Evolutionary conservation across 2,888 invertebrate species (phyloP), one percentile per base, ranked within the genome.

Genomic region (Drosophila cracens): DNA sequence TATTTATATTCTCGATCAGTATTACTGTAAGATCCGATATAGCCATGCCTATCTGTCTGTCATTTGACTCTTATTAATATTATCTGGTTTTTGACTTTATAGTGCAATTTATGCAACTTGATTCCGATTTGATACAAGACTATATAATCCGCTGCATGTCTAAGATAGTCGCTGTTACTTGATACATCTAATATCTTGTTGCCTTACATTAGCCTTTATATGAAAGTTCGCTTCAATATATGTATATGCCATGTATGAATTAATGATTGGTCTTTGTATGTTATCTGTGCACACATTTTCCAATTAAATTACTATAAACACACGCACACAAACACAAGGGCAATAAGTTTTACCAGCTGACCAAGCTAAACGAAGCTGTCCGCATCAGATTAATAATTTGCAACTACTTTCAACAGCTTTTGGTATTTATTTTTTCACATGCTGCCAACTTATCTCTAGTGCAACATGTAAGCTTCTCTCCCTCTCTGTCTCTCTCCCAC

Each of bases 401-500:
- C 61, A 76, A 68, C 76, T 74, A 63, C 56, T 79, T 79, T 76
- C 53, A 79, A 63, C 80, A 73, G 61, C 61, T 46, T 80, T 76
- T 64, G 40, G 31, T 59, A n/a, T 6, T 56, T 31, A 7, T 60
- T 74, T 48, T 18, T 36, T 52, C 40, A 65, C 61, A 56, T 57
- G 54, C 68, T 61, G 38, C 36, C 54, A 72, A 58, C 76, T 70
- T 70, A 76, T 71, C 59, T 70, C 51, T 40, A 18, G 54, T 56
- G 64, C 7, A 43, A 67, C 43, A 31, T 53, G 57, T 36, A 36
- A 38, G 31, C 31, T 8, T 31, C 25, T 43, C 5, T 18, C 11
- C 8, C 49, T 64, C 4, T 33, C 21, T 1, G 2, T 25, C 27
- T 34, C 13, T 2, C 21, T 13, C 16, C 4, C n/a, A 1, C 21